phyloP scores from a whole-genome alignment of 1,140 invertebrate genomes.

The Nomia melanderi region DNA sequence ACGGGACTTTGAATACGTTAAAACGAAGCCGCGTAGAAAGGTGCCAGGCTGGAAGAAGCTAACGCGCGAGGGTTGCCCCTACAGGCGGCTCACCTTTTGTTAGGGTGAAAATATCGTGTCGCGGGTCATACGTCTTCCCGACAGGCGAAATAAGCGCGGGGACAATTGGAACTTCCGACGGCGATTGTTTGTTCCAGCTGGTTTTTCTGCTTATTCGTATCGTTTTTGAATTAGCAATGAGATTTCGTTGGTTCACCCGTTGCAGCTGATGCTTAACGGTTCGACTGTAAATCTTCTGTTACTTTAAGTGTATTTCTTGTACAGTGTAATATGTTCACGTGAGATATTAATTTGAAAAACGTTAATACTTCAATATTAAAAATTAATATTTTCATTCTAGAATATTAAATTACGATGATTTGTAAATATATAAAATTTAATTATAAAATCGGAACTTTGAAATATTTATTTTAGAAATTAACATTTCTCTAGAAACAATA shows the following conservation, averaged over 20 bases:
- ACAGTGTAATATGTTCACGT: too few relatives aligned
- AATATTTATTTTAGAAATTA: too few relatives aligned
- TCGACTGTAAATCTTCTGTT: too few relatives aligned
- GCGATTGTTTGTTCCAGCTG: neutral
- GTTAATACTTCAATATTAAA: too few relatives aligned
- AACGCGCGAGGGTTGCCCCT: neutral
- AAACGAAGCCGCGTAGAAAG: constrained; percentile 25
- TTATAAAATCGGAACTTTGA: too few relatives aligned
- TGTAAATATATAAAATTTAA: too few relatives aligned
- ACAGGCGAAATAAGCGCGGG: constrained; percentile 73
- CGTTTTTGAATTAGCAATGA: neutral
- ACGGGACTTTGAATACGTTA: constrained; percentile 63
- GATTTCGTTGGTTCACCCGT: neutral
- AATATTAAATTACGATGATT: too few relatives aligned
- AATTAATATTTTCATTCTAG: too few relatives aligned
- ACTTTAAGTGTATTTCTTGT: too few relatives aligned
- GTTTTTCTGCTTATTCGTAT: neutral
- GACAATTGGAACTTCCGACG: constrained; percentile 69
- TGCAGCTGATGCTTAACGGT: neutral
- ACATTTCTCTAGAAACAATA: too few relatives aligned
- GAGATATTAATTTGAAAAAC: too few relatives aligned
- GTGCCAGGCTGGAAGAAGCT: constrained; percentile 24
- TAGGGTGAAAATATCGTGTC: constrained; percentile 62
- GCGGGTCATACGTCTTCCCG: constrained; percentile 70
- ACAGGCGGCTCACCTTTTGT: constrained; percentile 42